These are phyloP conservation scores for Antennarius striatus DNA, from an alignment of 2,113 vertebrate species.

Conservation along the genomic window DNA sequence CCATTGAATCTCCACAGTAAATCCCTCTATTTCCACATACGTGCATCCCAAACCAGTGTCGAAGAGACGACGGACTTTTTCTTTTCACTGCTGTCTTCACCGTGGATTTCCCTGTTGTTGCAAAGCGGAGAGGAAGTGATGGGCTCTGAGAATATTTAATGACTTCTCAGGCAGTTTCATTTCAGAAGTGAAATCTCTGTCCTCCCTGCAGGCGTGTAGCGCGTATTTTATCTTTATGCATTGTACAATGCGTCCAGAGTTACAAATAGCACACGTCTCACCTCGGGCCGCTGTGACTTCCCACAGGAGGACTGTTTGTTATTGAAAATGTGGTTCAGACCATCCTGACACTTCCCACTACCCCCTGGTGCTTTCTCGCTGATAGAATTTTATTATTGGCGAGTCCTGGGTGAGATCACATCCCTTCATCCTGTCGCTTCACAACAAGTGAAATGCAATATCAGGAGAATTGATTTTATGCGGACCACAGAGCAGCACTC, in stretches of 20 bases:
- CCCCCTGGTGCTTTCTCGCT: conserved; percentile 31
- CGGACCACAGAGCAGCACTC: conserved; percentile 46
- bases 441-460: conserved; percentile 56
- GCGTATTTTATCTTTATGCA: conserved; percentile 33
- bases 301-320: conserved; percentile 60
- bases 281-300: conserved; percentile 58
- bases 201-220: conserved; percentile 1
- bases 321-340: conserved; percentile 51
- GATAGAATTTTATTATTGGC: conserved; percentile 64
- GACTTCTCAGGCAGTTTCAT: conserved; percentile 45
- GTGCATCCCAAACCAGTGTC: conserved; percentile 14
- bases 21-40: conserved; percentile 25
- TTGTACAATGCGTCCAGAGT: conserved; percentile 23
- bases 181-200: conserved; percentile 36
- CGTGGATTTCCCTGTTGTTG: conserved; percentile 21
- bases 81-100: not conserved
- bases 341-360: conserved; percentile 33
- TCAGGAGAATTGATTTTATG: conserved; percentile 57
- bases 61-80: not conserved
- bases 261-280: conserved; percentile 52
- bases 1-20: conserved; percentile 25
- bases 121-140: conserved; percentile 39
- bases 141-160: conserved; percentile 48
- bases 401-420: conserved; percentile 43
- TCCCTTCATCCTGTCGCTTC: conserved; percentile 46